These are phyloP conservation scores for Sphinx pinastri DNA, from an alignment of 2,888 invertebrate species.

Conservation along the genomic window DNA sequence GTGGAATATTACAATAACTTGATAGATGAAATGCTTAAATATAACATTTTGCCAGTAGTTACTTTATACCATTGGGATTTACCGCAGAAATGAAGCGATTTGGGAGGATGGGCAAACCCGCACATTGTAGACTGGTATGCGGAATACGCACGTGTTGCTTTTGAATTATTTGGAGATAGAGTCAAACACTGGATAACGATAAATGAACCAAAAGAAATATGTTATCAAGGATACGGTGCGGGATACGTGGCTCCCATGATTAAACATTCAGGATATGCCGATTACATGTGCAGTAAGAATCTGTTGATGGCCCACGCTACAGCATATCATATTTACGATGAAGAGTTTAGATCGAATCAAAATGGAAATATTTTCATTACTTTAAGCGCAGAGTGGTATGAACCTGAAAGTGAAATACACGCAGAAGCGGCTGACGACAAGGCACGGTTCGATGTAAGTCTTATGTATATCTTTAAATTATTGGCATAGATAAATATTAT, in stretches of 20 bases:
- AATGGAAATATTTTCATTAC: slow-evolving; percentile 47
- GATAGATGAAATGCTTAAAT: slow-evolving; percentile 82
- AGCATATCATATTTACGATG: slow-evolving; percentile 77
- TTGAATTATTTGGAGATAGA: slow-evolving; percentile 70
- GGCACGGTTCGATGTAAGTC: slow-evolving; percentile 73
- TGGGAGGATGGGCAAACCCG: slow-evolving; percentile 81
- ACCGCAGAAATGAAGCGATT: slow-evolving; percentile 75
- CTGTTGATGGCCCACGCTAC: slow-evolving; percentile 81
- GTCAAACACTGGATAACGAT: slow-evolving; percentile 82
- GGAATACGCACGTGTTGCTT: slow-evolving; percentile 71
- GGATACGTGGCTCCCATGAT: slow-evolving; percentile 53
- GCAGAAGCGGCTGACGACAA: slow-evolving; percentile 69
- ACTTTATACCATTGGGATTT: slow-evolving; percentile 82
- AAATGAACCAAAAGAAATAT: slow-evolving; percentile 77
- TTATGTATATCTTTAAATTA: background rate
- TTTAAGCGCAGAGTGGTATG: slow-evolving; percentile 55
- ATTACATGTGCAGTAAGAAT: slow-evolving; percentile 75
- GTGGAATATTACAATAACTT: slow-evolving; percentile 65
- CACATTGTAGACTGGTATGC: slow-evolving; percentile 71
- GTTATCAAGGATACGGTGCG: slow-evolving; percentile 68
- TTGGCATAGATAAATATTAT: too few relatives aligned
- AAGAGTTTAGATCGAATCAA: slow-evolving; percentile 63
- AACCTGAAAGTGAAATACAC: slow-evolving; percentile 72
- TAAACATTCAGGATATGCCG: slow-evolving; percentile 63
- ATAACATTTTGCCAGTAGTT: slow-evolving; percentile 85